Base-by-base conservation (phyloP, 1,140 invertebrate species). In the Sarcophaga peregrina region DNA sequence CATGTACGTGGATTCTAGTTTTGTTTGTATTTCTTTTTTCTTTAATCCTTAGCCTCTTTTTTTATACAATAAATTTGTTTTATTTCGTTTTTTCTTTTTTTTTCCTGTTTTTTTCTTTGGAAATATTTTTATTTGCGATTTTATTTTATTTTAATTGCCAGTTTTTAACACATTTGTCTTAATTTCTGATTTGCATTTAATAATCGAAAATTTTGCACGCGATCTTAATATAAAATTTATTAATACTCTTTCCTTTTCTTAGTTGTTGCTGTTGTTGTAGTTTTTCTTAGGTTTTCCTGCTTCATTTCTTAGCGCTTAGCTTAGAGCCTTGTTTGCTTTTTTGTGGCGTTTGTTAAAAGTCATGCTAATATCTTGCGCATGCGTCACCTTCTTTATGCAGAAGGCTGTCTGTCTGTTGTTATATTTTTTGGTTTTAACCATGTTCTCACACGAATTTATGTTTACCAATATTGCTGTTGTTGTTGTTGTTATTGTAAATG, bases 131-230 rank as follows among this genome's bases (percentile, higher is more conserved):
- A 73, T 37, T 37, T 37, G 25, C 25, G 25, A 37, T 75, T 76
- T 47, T 46, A 48, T 76, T 76, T 48, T 48, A 48, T 76, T 76
- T 76, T 76, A 76, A 76, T 76, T 76, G 74, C 74, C 74, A 76
- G 45, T 48, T 76, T 76, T 76, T 76, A 76, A 76, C 74, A 76
- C 74, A 76, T 76, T 76, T 76, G 74, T 76, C 74, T 76, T 76
- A 76, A 76, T 76, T 76, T 76, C 47, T 76, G 74, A 76, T 76
- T 76, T 76, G 74, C 74, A 76, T 76, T 76, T 76, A 76, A 76
- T 76, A 76, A 76, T 46, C 25, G 46, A 75, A 75, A 75, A 75
- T 46, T n/a, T 48, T 76, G 74, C 74, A 76, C 74, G 74, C 74
- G 74, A 76, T 76, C 74, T 76, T 76, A 76, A 76, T 76, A 48